Evolutionary conservation across 2,113 vertebrate species (phyloP), one percentile per base, ranked within the genome.

Genomic region (Sterrhoptilus dennistouni): DNA sequence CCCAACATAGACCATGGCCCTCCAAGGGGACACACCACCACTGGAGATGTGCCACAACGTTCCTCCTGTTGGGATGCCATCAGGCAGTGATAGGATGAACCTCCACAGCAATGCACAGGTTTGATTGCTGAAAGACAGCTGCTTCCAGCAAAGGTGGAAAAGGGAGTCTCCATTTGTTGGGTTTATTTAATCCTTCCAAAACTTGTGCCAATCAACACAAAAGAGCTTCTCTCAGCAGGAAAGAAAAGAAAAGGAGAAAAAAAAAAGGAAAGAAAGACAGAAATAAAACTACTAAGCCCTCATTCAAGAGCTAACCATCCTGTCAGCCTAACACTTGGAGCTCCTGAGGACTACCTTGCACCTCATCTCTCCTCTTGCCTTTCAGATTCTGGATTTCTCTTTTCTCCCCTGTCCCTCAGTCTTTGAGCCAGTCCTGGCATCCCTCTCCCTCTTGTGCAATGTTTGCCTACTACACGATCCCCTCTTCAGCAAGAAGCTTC

Each of bases 151-250:
- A 97, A 95, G 56, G 60, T 88, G 52, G 69, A 92, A 93, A 94
- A 87, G 54, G 63, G 59, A 75, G 54, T 70, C 72, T 78, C 78
- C 63, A 64, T 64, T 85, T 77, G 35, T 23, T 78, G 17, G 27
- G 50, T 90, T 93, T 94, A 79, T 87, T 89, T 95, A 94, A 96
- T 95, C 89, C 85, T 74, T 64, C 50, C 56, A 79, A 95, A 82
- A 77, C 36, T 75, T 77, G 49, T 87, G 85, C 85, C 91, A 96
- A 64, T 78, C 83, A 93, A 90, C 79, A 83, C 79, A 93, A 93
- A 96, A 95, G 17, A 59, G 65, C 71, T 92, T 69, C 70, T 93
- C 68, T 86, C 69, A 88, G 53, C 24, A 87, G 29, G 9, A 29
- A 22, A 19, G 6, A 12, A 56, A 23, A 11, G 5, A 7, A 11